These are phyloP conservation scores for Trichopoda pennipes DNA, from an alignment of 2,888 invertebrate species.

Conservation along the genomic window DNA sequence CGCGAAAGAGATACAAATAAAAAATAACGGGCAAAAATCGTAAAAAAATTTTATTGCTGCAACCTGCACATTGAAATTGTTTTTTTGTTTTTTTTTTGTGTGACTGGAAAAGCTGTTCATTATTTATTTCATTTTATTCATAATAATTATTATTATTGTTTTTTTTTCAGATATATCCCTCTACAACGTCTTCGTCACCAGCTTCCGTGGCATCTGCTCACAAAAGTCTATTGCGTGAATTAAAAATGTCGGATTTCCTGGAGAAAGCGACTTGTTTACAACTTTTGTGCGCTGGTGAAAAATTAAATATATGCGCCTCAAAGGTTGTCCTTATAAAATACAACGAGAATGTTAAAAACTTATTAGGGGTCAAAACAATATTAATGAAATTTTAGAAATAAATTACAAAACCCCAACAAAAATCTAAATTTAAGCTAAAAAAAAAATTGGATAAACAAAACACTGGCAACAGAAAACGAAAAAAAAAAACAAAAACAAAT, in stretches of 20 bases:
- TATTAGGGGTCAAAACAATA: slow-evolving; percentile 90
- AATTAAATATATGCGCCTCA: slow-evolving; percentile 89
- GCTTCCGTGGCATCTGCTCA: slow-evolving; percentile 76
- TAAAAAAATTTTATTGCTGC: no score
- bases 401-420: slow-evolving; percentile 37
- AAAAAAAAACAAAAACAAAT: no score
- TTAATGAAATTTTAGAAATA: slow-evolving; percentile 84
- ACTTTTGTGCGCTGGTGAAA: slow-evolving; percentile 88
- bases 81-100: no score
- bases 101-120: no score
- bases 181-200: slow-evolving; percentile 77
- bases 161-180: slow-evolving; percentile 78
- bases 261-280: slow-evolving; percentile 91
- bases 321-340: slow-evolving; percentile 91
- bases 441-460: slow-evolving; percentile 75
- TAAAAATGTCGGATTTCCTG: slow-evolving; percentile 90
- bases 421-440: slow-evolving; percentile 82
- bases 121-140: not conserved
- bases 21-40: no score
- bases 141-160: slow-evolving; percentile 1
- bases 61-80: no score
- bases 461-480: not conserved
- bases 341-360: slow-evolving; percentile 90
- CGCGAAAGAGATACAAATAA: no score
- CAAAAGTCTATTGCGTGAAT: slow-evolving; percentile 83